Evolutionary conservation across 2,113 vertebrate genomes (phyloP).

Genomic region (Oreochromis aureus): DNA sequence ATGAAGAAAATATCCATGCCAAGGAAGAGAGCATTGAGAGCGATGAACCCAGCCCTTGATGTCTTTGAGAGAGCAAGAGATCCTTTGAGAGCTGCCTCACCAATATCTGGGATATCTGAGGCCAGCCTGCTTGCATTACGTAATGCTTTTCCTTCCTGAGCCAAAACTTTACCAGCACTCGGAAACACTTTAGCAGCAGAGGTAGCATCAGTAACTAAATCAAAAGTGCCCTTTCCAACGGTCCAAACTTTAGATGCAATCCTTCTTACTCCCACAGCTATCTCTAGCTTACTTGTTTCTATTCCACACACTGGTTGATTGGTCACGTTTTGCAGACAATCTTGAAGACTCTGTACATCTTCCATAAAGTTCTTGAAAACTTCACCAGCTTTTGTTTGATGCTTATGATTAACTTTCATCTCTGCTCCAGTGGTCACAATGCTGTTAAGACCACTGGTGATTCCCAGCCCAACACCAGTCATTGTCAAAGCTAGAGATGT

Average conservation of each 20-base stretch:
- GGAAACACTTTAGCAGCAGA: not conserved
- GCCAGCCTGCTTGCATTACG: not conserved
- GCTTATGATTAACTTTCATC: not conserved
- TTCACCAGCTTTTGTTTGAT: not conserved
- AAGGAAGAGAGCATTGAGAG: constrained; percentile 24
- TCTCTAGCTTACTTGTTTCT: fast-evolving
- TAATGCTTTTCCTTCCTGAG: not conserved
- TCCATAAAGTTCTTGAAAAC: constrained; percentile 22
- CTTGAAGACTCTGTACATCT: constrained; percentile 3
- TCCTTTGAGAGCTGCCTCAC: constrained; percentile 18
- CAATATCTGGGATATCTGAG: constrained; percentile 21
- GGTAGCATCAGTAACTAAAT: not conserved
- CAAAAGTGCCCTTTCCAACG: not conserved
- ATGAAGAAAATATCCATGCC: constrained; percentile 50
- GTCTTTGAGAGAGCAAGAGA: not conserved
- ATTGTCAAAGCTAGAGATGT: constrained; percentile 15
- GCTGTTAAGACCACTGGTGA: constrained; percentile 28
- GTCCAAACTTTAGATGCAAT: not conserved
- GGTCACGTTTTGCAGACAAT: not conserved
- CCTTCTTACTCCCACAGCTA: not conserved
- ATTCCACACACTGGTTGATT: not conserved
- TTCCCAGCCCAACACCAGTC: constrained; percentile 10
- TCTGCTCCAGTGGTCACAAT: not conserved
- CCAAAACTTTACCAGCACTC: not conserved
- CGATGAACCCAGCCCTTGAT: not conserved